Evolutionary conservation across 2,797 vertebrate species (phyloP).

Genomic region (Chiroxiphia lanceolata): DNA sequence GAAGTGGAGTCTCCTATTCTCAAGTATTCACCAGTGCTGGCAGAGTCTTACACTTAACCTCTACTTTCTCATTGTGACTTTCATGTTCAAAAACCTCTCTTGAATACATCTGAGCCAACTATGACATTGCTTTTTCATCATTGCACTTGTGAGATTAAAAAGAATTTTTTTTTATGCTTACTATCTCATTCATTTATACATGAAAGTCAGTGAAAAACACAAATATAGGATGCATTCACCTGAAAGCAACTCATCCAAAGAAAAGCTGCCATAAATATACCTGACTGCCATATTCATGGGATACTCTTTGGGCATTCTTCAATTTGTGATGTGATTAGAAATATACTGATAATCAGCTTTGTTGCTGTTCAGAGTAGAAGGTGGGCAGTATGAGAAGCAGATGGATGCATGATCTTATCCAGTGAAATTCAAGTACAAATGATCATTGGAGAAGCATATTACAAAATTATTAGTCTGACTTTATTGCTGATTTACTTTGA

Average conservation of each 20-base stretch:
- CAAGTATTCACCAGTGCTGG: not conserved
- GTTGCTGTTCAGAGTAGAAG: not conserved
- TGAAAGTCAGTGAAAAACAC: not conserved
- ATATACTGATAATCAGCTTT: not conserved
- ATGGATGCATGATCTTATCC: not conserved
- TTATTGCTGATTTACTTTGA: not conserved
- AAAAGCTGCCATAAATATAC: not conserved
- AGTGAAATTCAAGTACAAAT: not conserved
- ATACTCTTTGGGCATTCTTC: not conserved
- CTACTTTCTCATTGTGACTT: not conserved
- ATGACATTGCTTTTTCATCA: not conserved
- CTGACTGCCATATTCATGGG: not conserved
- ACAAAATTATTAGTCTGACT: not conserved
- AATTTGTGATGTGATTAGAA: not conserved
- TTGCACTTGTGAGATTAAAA: not conserved
- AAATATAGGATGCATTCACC: not conserved
- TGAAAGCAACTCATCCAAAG: not conserved
- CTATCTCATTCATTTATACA: not conserved
- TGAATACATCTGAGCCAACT: not conserved
- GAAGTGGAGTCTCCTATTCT: not conserved
- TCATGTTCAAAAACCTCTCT: not conserved
- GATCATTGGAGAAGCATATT: not conserved
- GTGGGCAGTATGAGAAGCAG: not conserved
- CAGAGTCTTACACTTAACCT: slow-evolving; percentile 36
- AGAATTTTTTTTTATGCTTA: not conserved